Conservation (phyloP, 1,140 invertebrate species). For the Euura lappo region DNA sequence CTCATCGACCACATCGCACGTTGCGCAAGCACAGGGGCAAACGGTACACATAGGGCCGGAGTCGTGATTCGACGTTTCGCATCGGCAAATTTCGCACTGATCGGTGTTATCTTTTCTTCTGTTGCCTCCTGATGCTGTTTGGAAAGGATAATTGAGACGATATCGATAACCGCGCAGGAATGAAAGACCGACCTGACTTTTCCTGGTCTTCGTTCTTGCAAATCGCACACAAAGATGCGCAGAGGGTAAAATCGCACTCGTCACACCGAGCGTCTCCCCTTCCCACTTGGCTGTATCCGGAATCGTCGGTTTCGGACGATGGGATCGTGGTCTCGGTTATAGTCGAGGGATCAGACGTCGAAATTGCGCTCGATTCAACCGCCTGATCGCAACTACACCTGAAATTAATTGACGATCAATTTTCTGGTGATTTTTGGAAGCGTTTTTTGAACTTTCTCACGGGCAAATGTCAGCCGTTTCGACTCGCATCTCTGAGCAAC, state of each 20-base stretch:
- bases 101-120: not conserved
- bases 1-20: not conserved
- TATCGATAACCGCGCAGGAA: no score
- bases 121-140: not conserved
- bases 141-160: no score
- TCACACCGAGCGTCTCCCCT: not conserved
- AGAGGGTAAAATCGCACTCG: not conserved
- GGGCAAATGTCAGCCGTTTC: not conserved
- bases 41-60: not conserved
- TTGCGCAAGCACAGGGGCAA: not conserved
- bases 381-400: not conserved
- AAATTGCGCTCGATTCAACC: not conserved
- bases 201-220: not conserved
- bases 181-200: not conserved
- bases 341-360: slow-evolving; percentile 6
- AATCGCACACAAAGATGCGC: not conserved
- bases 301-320: slow-evolving; percentile 1
- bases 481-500: not conserved
- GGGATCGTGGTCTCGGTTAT: slow-evolving; percentile 14
- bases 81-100: not conserved
- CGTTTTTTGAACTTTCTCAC: slow-evolving; percentile 10
- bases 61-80: not conserved
- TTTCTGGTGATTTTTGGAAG: not conserved
- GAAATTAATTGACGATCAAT: not conserved
- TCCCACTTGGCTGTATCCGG: not conserved